phyloP scores from a whole-genome alignment of 2,113 vertebrate genomes.

The Sphyrna mokarran region DNA sequence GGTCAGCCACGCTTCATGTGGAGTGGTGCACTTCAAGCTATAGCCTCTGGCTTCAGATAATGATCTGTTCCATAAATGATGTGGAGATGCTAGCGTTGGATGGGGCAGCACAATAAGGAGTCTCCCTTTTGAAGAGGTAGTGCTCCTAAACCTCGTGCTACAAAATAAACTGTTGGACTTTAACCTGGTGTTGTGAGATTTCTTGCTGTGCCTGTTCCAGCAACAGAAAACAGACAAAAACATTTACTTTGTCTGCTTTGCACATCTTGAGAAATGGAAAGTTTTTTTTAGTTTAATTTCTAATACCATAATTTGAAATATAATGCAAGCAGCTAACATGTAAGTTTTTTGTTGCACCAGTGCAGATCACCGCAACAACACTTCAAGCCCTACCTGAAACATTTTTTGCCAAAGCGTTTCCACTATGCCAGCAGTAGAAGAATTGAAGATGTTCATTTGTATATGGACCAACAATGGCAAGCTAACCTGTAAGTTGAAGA shows the following conservation, averaged over 20 bases:
- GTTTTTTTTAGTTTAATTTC: not conserved
- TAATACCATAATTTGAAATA: not conserved
- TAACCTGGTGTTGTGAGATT: no score
- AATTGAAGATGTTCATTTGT: constrained; percentile 58
- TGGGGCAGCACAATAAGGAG: no score
- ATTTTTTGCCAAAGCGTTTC: constrained; percentile 60
- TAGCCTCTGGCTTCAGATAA: not conserved
- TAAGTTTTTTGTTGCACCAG: constrained; percentile 42
- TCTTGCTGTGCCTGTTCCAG: not conserved
- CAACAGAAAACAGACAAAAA: not conserved
- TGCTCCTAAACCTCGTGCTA: no score
- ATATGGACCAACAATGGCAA: constrained; percentile 58
- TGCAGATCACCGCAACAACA: constrained; percentile 55
- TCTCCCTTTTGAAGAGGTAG: no score
- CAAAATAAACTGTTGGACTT: no score
- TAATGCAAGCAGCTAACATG: not conserved
- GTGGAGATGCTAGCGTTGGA: no score
- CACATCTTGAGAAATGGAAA: not conserved
- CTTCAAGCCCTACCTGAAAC: constrained; percentile 58
- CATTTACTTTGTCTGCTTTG: not conserved
- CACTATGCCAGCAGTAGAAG: constrained; percentile 62
- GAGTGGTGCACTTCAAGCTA: no score
- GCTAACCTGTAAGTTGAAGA: constrained; percentile 55
- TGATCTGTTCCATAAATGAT: not conserved
- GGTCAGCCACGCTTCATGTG: not conserved